Evolutionary conservation across 2,888 invertebrate species (phyloP), one percentile per base, ranked within the genome.

Genomic region (Netelia fuscicornis): DNA sequence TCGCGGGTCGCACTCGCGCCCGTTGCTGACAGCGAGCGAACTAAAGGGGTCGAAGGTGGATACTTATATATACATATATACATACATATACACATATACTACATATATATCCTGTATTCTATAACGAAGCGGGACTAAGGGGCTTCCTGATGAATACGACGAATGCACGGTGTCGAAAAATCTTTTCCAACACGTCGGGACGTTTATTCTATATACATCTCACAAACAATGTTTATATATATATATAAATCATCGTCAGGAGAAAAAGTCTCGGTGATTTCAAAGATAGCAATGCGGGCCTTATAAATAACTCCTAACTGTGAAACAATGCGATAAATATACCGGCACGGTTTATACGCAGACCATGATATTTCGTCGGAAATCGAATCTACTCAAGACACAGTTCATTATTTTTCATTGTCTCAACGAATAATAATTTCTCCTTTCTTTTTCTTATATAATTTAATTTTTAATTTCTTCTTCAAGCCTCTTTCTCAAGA

Each of bases 1-100:
- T 60, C 10, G 56, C 64, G 65, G 76, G 71, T 76, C 65, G 80
- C 67, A 48, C 60, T 80, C 70, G 71, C 76, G 80, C 23, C 58
- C 56, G 65, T 48, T 56, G 77, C 76, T 76, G 80, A 81, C 84
- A 81, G 72, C 71, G 76, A 71, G 71, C 72, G n/a, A 76, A 76
- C 76, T 84, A 76, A 84, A 80, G 71, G 76, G 76, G 80, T 81
- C 84, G 80, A 77, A 81, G 84, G 76, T 84, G 60, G 58, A 67
- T 44, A 25, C 71, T 42, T 56, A 67, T 13, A 76, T 44, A 30
- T 17, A 67, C 9, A 48, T 6, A 48, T 20, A 72, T n/a, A 60
- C 68, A 79, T 58, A 37, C 37, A 8, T 37, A 37, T 37, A 37
- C 5, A 37, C 3, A 37, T 37, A 37, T 37, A 6, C 6, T 37